Base-by-base conservation (phyloP, 2,797 vertebrate genomes). In the Meda fulgida region DNA sequence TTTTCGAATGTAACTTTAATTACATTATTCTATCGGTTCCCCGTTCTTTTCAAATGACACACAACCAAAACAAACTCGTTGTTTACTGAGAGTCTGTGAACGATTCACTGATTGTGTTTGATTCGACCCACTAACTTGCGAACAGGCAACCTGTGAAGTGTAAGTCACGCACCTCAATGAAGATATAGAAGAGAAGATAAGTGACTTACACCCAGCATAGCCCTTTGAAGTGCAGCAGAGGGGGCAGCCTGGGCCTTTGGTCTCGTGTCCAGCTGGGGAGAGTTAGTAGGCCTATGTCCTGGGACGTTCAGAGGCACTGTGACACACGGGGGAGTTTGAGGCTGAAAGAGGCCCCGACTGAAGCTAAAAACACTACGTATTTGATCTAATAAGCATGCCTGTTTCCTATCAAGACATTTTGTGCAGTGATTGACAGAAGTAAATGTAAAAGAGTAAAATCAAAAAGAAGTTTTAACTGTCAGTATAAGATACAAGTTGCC, bases 331-430 rank as follows among this genome's bases (percentile, higher is more conserved):
- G 51, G 38, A 75, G 53, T 51, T 70, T 66, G 60, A 40, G 55
- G 23, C 53, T 31, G 29, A 71, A 87, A 76, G 48, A n/a, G 73
- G 29, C 81, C 60, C 73, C 19, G 18, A 19, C 40, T 40, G 11
- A n/a, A 86, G 65, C 71, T 77, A 75, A 77, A 80, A 83, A 70
- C 40, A 77, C 69, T 46, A 70, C 21, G 29, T 26, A 53, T 23
- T 72, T 79, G 48, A 34, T 66, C 29, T 78, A 53, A 34, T 34
- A 18, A 72, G 53, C 53, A 16, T 63, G 79, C 67, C 72, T 87
- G 78, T 84, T 86, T 88, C 36, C 65, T 71, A 84, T 86, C 78
- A 86, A 51, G 51, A 26, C 16, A 10, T 55, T 76, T 40, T 78
- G 43, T 51, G 7, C 58, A 66, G 29, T 67, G 71, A 67, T 79